Evolutionary conservation across 92 coral and sea anemone genomes (phyloP).

Genomic region (Parazoanthus darwini): DNA sequence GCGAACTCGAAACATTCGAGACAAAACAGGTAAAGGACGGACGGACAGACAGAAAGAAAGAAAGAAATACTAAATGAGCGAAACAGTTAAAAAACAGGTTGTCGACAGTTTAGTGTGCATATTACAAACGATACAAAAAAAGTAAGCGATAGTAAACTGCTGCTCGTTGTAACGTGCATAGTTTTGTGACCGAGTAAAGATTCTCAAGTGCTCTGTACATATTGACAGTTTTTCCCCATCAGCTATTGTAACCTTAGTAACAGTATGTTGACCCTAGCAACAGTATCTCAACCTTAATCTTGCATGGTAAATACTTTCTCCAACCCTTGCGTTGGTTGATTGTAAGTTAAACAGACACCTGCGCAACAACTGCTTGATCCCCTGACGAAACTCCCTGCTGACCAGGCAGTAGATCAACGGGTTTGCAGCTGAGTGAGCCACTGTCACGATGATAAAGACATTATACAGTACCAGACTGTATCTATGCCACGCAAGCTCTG

Average conservation of each 20-base stretch:
- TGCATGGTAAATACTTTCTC: not conserved
- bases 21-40: not conserved
- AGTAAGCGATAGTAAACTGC: no score
- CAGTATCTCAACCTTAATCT: conserved; percentile 3
- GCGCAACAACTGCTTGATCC: not conserved
- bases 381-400: conserved; percentile 38
- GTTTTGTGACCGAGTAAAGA: no score
- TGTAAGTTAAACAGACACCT: conserved; percentile 3
- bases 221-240: not conserved
- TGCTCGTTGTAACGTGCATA: no score
- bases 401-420: conserved; percentile 29
- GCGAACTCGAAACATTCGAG: not conserved
- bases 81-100: no score
- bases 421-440: conserved; percentile 17
- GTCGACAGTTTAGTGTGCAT: no score
- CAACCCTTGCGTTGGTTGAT: not conserved
- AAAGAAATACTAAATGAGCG: no score
- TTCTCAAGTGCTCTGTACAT: not conserved
- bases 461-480: conserved; percentile 15
- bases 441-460: conserved; percentile 7
- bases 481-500: not conserved
- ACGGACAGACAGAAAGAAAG: not conserved
- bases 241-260: not conserved
- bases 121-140: no score
- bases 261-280: not conserved